These are phyloP conservation scores for Acipenser ruthenus DNA, from an alignment of 2,797 vertebrate genomes.

Conservation along the genomic window DNA sequence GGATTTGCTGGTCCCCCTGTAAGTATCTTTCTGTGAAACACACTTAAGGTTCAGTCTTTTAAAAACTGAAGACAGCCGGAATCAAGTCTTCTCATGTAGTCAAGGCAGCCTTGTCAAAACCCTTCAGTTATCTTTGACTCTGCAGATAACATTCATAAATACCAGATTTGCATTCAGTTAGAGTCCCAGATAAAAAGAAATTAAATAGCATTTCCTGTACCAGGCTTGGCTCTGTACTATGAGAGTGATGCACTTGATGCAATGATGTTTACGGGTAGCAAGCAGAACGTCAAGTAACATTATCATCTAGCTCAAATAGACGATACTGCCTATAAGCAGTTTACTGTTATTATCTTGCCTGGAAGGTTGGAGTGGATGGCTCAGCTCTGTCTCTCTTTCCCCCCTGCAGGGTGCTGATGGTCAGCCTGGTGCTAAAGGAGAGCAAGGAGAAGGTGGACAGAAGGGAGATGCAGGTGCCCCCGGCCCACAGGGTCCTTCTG, in stretches of 20 bases:
- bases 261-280: too few relatives aligned
- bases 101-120: too few relatives aligned
- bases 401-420: constrained; percentile 77
- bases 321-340: neutral
- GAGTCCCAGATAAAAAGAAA: too few relatives aligned
- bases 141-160: too few relatives aligned
- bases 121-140: too few relatives aligned
- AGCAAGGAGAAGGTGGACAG: constrained; percentile 81
- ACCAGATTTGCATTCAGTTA: too few relatives aligned
- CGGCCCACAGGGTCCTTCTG: constrained; percentile 89
- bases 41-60: neutral
- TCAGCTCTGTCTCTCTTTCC: neutral
- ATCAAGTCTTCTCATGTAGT: neutral
- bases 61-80: neutral
- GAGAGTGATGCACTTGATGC: too few relatives aligned
- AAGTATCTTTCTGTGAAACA: constrained; percentile 42
- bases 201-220: too few relatives aligned
- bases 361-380: neutral
- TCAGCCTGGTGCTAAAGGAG: constrained; percentile 86
- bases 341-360: neutral
- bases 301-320: neutral
- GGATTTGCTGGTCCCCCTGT: constrained; percentile 96
- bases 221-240: too few relatives aligned
- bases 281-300: neutral
- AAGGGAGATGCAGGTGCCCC: constrained; percentile 83